Conservation (phyloP, 2,113 vertebrate species). For the Prunella fulvescens region DNA sequence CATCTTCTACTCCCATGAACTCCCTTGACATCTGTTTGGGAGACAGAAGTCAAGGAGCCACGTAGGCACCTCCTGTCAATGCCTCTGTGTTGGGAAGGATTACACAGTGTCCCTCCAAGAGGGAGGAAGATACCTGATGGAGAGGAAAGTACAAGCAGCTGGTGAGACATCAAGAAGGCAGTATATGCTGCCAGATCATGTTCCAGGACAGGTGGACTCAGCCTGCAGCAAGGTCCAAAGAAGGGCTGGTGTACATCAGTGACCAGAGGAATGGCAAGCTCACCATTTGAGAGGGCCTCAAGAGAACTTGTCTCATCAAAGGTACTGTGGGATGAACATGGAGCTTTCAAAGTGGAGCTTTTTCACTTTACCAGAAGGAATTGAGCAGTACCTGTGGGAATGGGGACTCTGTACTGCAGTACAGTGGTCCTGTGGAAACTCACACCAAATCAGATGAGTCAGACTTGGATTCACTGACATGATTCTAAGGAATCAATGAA, state of each 20-base stretch:
- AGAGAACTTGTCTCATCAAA: not conserved
- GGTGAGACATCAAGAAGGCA: not conserved
- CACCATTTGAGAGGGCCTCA: not conserved
- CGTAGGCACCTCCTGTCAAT: accelerated
- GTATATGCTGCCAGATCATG: not conserved
- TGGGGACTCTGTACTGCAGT: not conserved
- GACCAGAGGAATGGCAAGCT: not conserved
- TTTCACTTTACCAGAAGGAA: not conserved
- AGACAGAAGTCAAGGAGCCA: not conserved
- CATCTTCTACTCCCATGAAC: not conserved
- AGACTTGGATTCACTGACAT: not conserved
- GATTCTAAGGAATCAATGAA: not conserved
- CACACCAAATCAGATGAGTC: not conserved
- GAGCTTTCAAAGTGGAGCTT: not conserved
- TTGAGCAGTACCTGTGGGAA: not conserved
- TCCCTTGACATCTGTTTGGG: accelerated
- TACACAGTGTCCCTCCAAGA: not conserved
- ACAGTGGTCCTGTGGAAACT: not conserved
- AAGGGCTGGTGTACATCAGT: not conserved
- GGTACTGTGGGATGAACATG: accelerated
- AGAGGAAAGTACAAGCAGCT: not conserved
- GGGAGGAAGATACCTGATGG: not conserved
- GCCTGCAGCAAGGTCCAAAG: not conserved
- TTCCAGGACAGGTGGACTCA: not conserved
- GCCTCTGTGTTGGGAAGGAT: not conserved